A percentile compares a stretch with the other conserved stretches of the same genome.
These are phyloP conservation scores for Enteromius treurensis DNA, from an alignment of 2,797 vertebrate genomes.

Conservation along the genomic window DNA sequence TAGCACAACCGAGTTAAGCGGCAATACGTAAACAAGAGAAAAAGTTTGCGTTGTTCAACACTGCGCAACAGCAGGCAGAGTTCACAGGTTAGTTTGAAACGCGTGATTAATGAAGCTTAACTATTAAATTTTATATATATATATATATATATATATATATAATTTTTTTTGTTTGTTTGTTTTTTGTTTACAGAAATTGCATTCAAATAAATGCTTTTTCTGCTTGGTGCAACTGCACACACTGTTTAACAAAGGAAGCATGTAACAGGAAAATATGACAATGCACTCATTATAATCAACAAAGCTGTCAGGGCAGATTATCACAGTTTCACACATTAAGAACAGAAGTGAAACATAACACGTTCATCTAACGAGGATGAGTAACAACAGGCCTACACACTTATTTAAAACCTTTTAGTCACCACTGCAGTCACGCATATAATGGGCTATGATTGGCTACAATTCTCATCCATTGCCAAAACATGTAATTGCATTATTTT, in stretches of 20 bases:
- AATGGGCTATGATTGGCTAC: neutral
- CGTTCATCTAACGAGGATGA: neutral
- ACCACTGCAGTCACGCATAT: neutral
- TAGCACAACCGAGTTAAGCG: constrained; percentile 21
- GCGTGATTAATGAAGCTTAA: neutral
- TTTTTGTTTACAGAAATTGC: too few relatives aligned
- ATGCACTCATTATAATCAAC: neutral
- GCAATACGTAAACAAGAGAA: constrained; percentile 51
- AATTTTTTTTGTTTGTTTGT: too few relatives aligned
- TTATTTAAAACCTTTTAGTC: neutral
- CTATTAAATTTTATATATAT: too few relatives aligned
- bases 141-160: too few relatives aligned
- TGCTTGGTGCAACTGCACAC: too few relatives aligned
- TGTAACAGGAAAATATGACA: neutral
- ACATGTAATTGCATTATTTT: neutral
- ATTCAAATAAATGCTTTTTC: neutral
- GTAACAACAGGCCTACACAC: neutral
- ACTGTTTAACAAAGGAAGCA: neutral
- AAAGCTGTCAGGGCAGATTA: neutral
- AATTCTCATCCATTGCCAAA: neutral
- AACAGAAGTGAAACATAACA: constrained; percentile 10
- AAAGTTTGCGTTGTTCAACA: constrained; percentile 20
- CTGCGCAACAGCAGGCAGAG: neutral
- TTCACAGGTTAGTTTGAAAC: neutral
- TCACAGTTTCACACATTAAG: constrained; percentile 8